Evolutionary conservation across 2,797 vertebrate species (phyloP), one percentile per base, ranked within the genome.

Genomic region (Epinephelus malabaricus): DNA sequence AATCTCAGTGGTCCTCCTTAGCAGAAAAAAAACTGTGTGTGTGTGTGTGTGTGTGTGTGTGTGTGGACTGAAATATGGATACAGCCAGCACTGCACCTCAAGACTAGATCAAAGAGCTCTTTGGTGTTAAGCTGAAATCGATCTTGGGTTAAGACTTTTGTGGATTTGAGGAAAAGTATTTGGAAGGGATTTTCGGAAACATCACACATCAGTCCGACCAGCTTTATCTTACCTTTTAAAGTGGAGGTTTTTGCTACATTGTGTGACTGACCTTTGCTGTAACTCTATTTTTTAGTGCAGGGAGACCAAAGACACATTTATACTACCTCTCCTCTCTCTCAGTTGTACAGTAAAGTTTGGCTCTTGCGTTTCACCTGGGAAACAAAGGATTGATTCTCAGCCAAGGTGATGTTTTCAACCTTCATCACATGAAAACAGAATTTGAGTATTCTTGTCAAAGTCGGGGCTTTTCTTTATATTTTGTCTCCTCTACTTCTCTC

Each of bases 51-150:
- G 27, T 27, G 27, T 30, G 27, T 30, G 27, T 43, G 40, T 43
- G 40, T 6, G 38, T 63, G 61, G 25, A 30, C 54, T 82, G 30
- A 80, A 79, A 77, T 73, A 70, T 63, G 46, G 73, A 74, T 27
- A 72, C 15, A 58, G 71, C 40, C 55, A 10, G 55, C 25, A 38
- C 61, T 54, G 64, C 45, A 38, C 34, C 63, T 61, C 9, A 59
- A 56, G n/a, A 56, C 18, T 25, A 68, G 47, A 87, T 86, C 66
- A 83, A 40, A 79, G 45, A 74, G 53, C 19, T 58, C 53, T 76
- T 60, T 69, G 55, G 56, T 83, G 38, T 30, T 78, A 69, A 69
- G 51, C 23, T 76, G 63, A 82, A 79, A 86, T 79, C 47, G 4
- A 73, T 85, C 14, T 64, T 21, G 46, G 40, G 49, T 72, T 82